These are phyloP conservation scores for Alaudala cheleensis DNA, from an alignment of 2,113 vertebrate species.

Conservation along the genomic window DNA sequence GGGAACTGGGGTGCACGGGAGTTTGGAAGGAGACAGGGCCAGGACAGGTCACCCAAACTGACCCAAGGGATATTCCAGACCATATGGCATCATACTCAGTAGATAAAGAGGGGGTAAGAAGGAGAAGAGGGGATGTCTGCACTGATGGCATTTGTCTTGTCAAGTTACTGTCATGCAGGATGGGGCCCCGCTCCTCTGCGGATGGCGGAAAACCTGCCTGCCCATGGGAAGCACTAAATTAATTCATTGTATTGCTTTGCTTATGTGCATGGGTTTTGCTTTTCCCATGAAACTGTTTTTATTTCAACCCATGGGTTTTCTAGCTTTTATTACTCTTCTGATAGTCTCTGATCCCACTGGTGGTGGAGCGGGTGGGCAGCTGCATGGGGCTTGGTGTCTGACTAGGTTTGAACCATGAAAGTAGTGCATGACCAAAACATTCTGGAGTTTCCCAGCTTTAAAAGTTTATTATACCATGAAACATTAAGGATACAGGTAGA, in stretches of 20 bases:
- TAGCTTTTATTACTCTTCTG: not conserved
- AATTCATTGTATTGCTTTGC: not conserved
- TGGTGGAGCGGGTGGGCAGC: not conserved
- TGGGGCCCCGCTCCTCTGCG: not conserved
- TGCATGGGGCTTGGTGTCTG: not conserved
- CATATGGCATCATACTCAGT: not conserved
- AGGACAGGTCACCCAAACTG: not conserved
- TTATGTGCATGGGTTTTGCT: not conserved
- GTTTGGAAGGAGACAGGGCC: not conserved
- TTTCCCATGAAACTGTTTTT: not conserved
- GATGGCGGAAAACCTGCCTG: not conserved
- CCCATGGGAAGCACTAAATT: not conserved
- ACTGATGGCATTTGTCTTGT: not conserved
- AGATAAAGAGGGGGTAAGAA: not conserved
- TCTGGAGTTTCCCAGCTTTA: not conserved
- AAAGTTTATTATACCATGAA: not conserved
- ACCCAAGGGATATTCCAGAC: not conserved
- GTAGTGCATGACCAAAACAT: not conserved
- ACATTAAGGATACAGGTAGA: not conserved
- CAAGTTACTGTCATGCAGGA: not conserved
- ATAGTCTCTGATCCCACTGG: not conserved
- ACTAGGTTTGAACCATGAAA: not conserved
- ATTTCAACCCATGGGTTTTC: not conserved
- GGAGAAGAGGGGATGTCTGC: not conserved
- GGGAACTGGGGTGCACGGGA: not conserved